phyloP scores from a whole-genome alignment of 2,797 vertebrate species.

The Glossophaga mutica region DNA sequence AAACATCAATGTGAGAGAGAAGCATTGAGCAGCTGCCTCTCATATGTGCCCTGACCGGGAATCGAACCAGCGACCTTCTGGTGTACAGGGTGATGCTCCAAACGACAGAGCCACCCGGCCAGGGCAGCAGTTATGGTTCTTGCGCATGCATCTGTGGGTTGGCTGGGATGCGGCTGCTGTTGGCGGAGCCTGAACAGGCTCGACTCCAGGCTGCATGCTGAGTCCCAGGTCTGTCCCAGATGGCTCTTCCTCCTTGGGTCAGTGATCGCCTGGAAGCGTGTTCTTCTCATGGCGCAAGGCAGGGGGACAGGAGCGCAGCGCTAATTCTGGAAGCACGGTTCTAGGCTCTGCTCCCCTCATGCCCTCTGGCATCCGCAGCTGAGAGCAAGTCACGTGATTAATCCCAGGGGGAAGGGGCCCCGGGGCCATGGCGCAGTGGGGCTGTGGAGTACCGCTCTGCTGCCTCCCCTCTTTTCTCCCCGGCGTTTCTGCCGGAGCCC shows the following conservation, averaged over 20 bases:
- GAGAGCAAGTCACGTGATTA: neutral
- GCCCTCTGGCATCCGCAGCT: neutral
- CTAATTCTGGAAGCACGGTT: neutral
- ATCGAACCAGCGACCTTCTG: neutral
- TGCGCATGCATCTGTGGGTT: neutral
- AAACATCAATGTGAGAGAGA: neutral
- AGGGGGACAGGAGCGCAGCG: neutral
- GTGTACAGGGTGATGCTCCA: neutral
- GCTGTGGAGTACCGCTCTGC: neutral
- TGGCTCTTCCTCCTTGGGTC: neutral
- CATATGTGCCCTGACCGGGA: neutral
- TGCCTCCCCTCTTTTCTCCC: neutral
- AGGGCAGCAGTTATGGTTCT: neutral
- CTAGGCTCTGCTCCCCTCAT: neutral
- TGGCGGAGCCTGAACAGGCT: neutral
- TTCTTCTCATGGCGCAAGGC: neutral
- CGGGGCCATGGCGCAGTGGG: neutral
- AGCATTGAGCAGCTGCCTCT: neutral
- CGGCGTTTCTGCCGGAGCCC: neutral
- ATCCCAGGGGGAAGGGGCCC: neutral
- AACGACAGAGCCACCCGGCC: neutral
- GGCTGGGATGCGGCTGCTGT: neutral
- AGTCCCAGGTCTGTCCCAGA: neutral
- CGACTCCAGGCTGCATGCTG: neutral
- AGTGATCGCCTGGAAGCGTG: neutral